These are phyloP conservation scores for Martes martes DNA, from an alignment of 2,113 vertebrate species.

Conservation along the genomic window DNA sequence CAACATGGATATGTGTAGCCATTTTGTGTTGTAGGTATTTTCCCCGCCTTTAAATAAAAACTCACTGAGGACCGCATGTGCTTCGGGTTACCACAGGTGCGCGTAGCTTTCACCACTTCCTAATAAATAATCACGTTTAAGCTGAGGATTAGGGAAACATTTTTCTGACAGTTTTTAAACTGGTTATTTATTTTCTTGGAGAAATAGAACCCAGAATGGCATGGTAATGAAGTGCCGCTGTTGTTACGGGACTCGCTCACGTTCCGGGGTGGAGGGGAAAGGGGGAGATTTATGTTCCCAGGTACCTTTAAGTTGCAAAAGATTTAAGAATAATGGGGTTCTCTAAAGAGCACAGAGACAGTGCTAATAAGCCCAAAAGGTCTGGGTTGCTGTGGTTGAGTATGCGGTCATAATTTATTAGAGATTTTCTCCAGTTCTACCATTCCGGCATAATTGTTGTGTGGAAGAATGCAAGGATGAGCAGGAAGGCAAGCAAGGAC, in stretches of 20 bases:
- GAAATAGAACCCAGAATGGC: constrained; percentile 26
- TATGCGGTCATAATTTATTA: not conserved
- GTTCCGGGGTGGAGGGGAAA: not conserved
- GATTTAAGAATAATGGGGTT: not conserved
- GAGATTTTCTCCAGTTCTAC: not conserved
- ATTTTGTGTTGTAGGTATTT: accelerated
- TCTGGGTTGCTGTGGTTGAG: not conserved
- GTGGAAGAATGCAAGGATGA: not conserved
- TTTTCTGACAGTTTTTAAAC: constrained; percentile 49
- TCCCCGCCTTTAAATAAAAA: not conserved
- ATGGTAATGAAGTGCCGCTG: constrained; percentile 40
- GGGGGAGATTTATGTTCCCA: constrained; percentile 53
- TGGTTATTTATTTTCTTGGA: constrained; percentile 68
- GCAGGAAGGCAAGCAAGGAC: not conserved
- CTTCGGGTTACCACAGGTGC: not conserved
- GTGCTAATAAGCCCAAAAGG: constrained; percentile 1
- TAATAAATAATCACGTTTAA: constrained; percentile 55
- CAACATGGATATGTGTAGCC: not conserved
- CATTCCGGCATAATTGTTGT: not conserved
- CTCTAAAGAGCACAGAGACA: constrained; percentile 22
- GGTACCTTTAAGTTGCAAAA: constrained; percentile 12
- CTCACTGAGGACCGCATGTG: not conserved
- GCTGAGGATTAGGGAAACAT: not conserved
- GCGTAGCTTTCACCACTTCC: not conserved
- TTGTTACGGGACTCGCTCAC: not conserved